Base-by-base conservation (phyloP, 2,113 vertebrate species). In the Nicator chloris region DNA sequence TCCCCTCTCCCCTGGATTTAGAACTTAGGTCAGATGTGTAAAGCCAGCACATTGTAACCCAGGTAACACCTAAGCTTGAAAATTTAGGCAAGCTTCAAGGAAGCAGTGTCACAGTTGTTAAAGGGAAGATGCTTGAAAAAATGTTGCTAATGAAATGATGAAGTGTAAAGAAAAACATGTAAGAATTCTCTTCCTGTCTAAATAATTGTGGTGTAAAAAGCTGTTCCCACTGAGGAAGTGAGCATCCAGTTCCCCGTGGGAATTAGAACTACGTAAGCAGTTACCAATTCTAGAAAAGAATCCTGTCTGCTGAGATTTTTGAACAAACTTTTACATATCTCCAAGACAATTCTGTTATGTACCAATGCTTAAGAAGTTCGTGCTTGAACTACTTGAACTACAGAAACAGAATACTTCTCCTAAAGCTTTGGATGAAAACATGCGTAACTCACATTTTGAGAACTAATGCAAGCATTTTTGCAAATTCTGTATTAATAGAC, bases 191-290 rank as follows among this genome's bases (percentile, higher is more conserved):
- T 72, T 90, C 16, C 2, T 83, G 42, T 70, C 71, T 93, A 69
- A 89, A 61, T 86, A 72, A 66, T 39, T 70, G 40, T 0, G 2
- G 50, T 13, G 7, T 80, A 69, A 73, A 78, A 85, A 90, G 39
- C 51, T 88, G 60, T 59, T 82, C 24, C 35, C 1, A 2, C 54
- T 63, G 89, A 57, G 84, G 82, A 95, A 73, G 33, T 33, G 50
- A 93, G 45, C 30, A 28, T 63, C 53, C 70, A 47, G 53, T 93
- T 91, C 63, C 78, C 65, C 33, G n/a, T 44, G 64, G 78, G 71
- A 93, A 80, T 21, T 73, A 75, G 59, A 90, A 59, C 63, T 77
- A 35, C 89, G 73, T 77, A 70, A 95, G 82, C 85, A 81, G 78
- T 85, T 85, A 69, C 54, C 50, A 81, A 7, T 54, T 86, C 50